These are phyloP conservation scores for Spinus olivaceus DNA, from an alignment of 2,797 vertebrate genomes.

Conservation along the genomic window DNA sequence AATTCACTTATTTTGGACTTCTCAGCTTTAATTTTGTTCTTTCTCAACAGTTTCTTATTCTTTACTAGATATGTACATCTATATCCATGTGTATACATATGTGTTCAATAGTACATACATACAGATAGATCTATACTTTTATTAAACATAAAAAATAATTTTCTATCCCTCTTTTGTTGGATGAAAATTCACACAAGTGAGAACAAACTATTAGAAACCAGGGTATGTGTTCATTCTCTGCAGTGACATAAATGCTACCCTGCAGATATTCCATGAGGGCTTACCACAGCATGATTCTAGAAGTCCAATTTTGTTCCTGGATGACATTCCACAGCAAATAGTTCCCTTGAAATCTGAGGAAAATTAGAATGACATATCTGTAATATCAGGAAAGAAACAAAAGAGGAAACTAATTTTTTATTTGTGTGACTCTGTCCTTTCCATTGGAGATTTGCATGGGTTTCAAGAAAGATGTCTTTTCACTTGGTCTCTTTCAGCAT, in stretches of 20 bases:
- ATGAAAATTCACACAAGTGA: background rate
- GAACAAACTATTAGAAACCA: background rate
- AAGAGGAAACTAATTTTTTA: background rate
- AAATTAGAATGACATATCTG: background rate
- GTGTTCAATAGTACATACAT: background rate
- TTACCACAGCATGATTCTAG: background rate
- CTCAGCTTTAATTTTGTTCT: background rate
- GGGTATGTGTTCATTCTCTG: background rate
- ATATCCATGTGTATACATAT: background rate
- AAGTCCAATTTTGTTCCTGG: background rate
- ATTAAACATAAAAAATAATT: background rate
- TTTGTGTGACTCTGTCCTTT: background rate
- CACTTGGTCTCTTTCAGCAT: background rate
- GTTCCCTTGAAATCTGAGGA: background rate
- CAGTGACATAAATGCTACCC: background rate
- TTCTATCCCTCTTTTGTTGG: background rate
- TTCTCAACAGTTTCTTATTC: background rate
- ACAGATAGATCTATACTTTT: background rate
- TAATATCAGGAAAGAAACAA: background rate
- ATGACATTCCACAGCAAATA: background rate
- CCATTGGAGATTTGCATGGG: background rate
- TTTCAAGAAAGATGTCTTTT: background rate
- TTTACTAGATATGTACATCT: background rate
- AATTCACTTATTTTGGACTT: background rate
- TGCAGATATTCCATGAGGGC: background rate